A percentile compares a stretch with the other conserved stretches of the same genome.
Conservation (phyloP, 2,888 invertebrate genomes). For the Rhyacophila evoluta region DNA sequence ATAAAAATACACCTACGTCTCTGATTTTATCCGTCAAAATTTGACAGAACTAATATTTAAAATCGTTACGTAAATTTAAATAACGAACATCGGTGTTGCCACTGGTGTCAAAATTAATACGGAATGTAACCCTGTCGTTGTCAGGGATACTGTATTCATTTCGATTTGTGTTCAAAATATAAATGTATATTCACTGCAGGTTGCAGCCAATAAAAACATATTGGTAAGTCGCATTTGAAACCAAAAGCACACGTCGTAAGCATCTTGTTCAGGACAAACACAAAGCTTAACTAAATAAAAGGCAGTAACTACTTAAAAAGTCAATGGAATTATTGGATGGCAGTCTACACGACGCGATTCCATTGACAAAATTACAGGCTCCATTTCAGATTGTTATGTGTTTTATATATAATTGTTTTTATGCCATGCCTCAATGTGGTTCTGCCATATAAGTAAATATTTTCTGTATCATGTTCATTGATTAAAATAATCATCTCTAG, state of each 20-base stretch:
- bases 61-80: too few species aligned
- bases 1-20: too few species aligned
- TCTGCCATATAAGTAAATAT: conserved; percentile 4
- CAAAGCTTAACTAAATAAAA: conserved; percentile 11
- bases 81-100: too few species aligned
- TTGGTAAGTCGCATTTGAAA: neutral
- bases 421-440: neutral
- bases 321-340: conserved; percentile 26
- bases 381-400: neutral
- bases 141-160: too few species aligned
- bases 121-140: too few species aligned
- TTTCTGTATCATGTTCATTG: neutral
- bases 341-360: conserved; percentile 1
- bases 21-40: too few species aligned
- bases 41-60: too few species aligned
- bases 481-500: neutral
- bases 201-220: neutral
- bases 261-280: neutral
- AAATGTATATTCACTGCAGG: neutral
- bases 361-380: conserved; percentile 26
- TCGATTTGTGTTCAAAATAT: neutral
- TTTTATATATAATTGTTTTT: conserved; percentile 21
- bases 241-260: neutral
- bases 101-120: too few species aligned
- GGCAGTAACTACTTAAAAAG: neutral